Conservation (phyloP, 2,888 invertebrate species). For the Pyrrhosoma nymphula region DNA sequence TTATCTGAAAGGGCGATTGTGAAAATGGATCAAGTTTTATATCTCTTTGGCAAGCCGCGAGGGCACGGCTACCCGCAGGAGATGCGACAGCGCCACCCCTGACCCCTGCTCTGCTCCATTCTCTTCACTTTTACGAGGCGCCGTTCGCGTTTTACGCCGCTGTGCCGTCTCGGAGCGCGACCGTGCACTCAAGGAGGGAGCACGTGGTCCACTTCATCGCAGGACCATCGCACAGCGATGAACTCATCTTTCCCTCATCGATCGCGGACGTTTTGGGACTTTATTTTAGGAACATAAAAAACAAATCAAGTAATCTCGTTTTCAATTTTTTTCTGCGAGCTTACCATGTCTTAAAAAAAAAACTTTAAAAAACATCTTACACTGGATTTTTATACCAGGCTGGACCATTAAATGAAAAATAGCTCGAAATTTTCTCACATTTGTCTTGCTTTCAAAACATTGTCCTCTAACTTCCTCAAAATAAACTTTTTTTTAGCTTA, state of each 20-base stretch:
- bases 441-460: no score
- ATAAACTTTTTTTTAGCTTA: no score
- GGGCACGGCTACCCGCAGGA: neutral
- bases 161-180: neutral
- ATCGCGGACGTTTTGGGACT: neutral
- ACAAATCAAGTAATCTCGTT: no score
- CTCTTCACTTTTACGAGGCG: neutral
- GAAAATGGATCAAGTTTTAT: neutral
- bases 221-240: neutral
- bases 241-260: neutral
- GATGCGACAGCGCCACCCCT: neutral
- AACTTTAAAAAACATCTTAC: no score
- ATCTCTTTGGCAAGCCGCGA: neutral
- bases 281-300: neutral
- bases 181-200: neutral
- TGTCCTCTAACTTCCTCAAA: no score
- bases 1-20: neutral
- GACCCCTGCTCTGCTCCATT: neutral
- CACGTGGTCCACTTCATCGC: neutral
- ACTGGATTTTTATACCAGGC: no score
- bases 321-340: no score
- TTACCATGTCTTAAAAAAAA: no score
- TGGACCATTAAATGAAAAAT: no score
- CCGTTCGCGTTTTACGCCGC: neutral
- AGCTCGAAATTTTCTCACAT: no score